Base-by-base conservation (phyloP, 2,888 invertebrate genomes). In the Pimpla rufipes region DNA sequence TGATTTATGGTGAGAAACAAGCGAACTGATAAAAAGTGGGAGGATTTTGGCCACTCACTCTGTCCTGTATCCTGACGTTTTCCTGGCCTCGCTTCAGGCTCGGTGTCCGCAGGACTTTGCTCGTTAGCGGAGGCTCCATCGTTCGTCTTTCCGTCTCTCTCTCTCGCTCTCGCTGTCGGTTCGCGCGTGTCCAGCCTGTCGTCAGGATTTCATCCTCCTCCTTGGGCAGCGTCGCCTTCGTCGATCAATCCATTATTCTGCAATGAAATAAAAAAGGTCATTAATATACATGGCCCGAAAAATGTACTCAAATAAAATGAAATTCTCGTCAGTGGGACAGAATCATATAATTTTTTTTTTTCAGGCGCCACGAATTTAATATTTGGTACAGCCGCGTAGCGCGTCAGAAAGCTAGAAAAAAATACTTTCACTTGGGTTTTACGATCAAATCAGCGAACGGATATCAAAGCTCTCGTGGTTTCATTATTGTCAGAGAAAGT, bases 31-130 rank as follows among this genome's bases (percentile, higher is more conserved):
- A 66, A 71, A 29, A 59, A 68, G 11, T 13, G 77, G 83, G 16
- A 45, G 11, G 52, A 35, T n/a, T 68, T 55, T 8, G 23, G 68
- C 67, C 84, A 95, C 97, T 96, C 88, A 97, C 97, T 95, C 97
- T 95, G 93, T 97, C 96, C 68, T 96, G 95, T 81, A 97, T 96
- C 79, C 96, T 95, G 88, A 96, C 96, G 90, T 97, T 97, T 92
- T 96, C 95, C 93, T 96, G 97, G 87, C 97, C 97, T 91, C 97
- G 95, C 91, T 97, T 97, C 88, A 97, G 94, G 45, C 96, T 96
- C 35, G 97, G 97, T 89, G 97, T 97, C 86, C 97, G 95, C 84
- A 97, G 95, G 66, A 97, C 95, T 91, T 96, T 96, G 89, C 94
- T 94, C 84, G 94, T 94, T 91, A 94, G 94, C 67, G 91, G 91